Conservation (phyloP, 2,888 invertebrate genomes). For the Torymus aiolomorphi region DNA sequence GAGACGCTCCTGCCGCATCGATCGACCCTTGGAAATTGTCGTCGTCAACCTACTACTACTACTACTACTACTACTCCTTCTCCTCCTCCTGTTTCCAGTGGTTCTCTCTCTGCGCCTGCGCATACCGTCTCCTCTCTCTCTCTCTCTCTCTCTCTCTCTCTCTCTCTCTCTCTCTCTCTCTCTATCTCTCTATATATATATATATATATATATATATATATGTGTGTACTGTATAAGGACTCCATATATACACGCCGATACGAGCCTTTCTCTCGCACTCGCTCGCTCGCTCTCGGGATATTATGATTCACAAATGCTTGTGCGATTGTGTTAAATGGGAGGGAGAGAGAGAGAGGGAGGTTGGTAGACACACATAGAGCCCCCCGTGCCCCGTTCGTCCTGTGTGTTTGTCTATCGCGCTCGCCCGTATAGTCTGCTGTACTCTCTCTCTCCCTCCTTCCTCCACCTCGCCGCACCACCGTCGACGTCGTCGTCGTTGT, state of each 20-base stretch:
- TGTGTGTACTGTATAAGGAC: too few relatives aligned
- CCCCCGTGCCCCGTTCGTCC: neutral
- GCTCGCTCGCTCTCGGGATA: slow-evolving; percentile 23
- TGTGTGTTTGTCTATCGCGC: neutral
- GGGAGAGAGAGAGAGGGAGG: neutral
- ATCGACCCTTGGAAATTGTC: slow-evolving; percentile 60
- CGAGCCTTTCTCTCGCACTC: slow-evolving; percentile 12
- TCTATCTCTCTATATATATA: too few relatives aligned
- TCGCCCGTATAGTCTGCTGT: too few relatives aligned
- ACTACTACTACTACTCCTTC: too few relatives aligned
- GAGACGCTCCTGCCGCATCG: slow-evolving; percentile 58
- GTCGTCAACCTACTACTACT: slow-evolving; percentile 50
- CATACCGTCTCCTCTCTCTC: neutral
- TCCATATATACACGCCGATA: neutral
- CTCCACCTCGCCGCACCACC: neutral
- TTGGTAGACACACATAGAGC: neutral
- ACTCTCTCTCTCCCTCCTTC: neutral
- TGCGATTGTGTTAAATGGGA: slow-evolving; percentile 51
- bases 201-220: too few relatives aligned
- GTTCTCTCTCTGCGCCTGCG: slow-evolving; percentile 33
- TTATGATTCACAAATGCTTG: slow-evolving; percentile 54
- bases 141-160: slow-evolving; percentile 8
- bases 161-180: too few relatives aligned
- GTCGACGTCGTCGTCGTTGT: neutral
- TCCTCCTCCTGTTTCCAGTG: slow-evolving; percentile 2